Evolutionary conservation across 2,888 invertebrate species (phyloP).

Genomic region (Euplexia lucipara): DNA sequence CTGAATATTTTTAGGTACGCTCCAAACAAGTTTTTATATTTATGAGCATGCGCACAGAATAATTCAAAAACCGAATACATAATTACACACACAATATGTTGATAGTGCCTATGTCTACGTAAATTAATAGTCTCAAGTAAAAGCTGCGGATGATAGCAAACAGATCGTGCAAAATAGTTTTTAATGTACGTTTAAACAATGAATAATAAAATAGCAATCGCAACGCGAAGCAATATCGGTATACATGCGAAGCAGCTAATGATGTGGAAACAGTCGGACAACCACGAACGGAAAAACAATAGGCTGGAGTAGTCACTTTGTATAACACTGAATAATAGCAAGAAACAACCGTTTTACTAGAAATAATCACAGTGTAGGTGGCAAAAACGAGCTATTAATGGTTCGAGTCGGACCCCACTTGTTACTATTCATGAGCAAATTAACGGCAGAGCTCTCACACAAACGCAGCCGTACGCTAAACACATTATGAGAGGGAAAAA

Average conservation of each 20-base stretch:
- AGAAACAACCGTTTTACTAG: slow-evolving; percentile 86
- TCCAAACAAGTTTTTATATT: slow-evolving; percentile 2
- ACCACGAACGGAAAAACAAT: slow-evolving; percentile 73
- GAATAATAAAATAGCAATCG: slow-evolving; percentile 67
- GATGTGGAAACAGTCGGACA: slow-evolving; percentile 80
- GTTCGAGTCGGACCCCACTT: slow-evolving; percentile 75
- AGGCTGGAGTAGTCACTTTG: slow-evolving; percentile 80
- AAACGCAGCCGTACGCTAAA: slow-evolving; percentile 67
- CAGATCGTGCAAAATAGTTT: slow-evolving; percentile 61
- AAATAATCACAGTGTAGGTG: slow-evolving; percentile 86
- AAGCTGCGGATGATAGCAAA: slow-evolving; percentile 59
- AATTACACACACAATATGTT: slow-evolving; percentile 30
- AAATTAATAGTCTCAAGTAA: slow-evolving; percentile 24
- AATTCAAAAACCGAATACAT: slow-evolving; percentile 30
- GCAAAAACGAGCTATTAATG: slow-evolving; percentile 87
- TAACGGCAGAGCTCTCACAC: slow-evolving; percentile 78
- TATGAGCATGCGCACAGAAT: slow-evolving; percentile 5
- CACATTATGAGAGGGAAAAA: slow-evolving; percentile 67
- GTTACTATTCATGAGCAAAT: slow-evolving; percentile 87
- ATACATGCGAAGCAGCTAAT: slow-evolving; percentile 72
- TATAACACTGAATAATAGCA: slow-evolving; percentile 85
- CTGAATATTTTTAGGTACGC: slow-evolving; percentile 4
- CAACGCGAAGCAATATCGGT: slow-evolving; percentile 62
- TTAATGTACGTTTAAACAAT: slow-evolving; percentile 65
- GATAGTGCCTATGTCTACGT: slow-evolving; percentile 17